These are phyloP conservation scores for Lamprologus lemairii DNA, from an alignment of 2,113 vertebrate species.

Conservation along the genomic window DNA sequence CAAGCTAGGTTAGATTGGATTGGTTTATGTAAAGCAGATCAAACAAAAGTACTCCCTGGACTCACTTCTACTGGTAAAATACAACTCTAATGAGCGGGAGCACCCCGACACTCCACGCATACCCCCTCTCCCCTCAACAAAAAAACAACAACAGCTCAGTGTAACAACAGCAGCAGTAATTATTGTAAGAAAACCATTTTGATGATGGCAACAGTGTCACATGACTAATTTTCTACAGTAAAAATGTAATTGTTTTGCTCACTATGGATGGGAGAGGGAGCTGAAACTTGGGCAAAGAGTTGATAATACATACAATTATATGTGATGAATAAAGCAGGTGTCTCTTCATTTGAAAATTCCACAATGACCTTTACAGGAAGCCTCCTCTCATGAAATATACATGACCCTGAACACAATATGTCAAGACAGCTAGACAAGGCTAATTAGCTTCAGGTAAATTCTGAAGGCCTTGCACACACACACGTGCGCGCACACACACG, in stretches of 20 bases:
- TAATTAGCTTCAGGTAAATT: conserved; percentile 65
- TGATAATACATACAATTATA: conserved; percentile 52
- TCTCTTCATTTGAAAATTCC: conserved; percentile 58
- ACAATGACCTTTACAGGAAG: conserved; percentile 65
- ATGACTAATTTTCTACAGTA: neutral
- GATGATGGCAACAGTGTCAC: neutral
- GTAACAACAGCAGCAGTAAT: neutral
- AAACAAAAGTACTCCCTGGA: conserved; percentile 62
- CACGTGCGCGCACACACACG: neutral
- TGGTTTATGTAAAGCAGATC: conserved; percentile 74
- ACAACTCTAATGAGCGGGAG: conserved; percentile 61
- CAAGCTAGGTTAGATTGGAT: conserved; percentile 63
- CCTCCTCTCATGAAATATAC: conserved; percentile 64
- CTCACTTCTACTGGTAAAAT: conserved; percentile 63
- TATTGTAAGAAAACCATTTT: neutral
- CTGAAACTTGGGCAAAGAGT: conserved; percentile 34
- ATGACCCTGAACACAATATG: conserved; percentile 63
- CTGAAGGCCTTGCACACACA: neutral
- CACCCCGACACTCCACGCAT: conserved; percentile 15
- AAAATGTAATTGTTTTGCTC: neutral
- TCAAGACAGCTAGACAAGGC: conserved; percentile 51
- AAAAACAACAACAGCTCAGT: neutral
- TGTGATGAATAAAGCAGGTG: conserved; percentile 61
- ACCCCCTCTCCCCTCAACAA: neutral
- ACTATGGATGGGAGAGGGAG: neutral